Percentiles rank a stretch among this genome's conserved stretches.
These are phyloP conservation scores for Anabas testudineus DNA, from an alignment of 2,797 vertebrate genomes.

Conservation along the genomic window DNA sequence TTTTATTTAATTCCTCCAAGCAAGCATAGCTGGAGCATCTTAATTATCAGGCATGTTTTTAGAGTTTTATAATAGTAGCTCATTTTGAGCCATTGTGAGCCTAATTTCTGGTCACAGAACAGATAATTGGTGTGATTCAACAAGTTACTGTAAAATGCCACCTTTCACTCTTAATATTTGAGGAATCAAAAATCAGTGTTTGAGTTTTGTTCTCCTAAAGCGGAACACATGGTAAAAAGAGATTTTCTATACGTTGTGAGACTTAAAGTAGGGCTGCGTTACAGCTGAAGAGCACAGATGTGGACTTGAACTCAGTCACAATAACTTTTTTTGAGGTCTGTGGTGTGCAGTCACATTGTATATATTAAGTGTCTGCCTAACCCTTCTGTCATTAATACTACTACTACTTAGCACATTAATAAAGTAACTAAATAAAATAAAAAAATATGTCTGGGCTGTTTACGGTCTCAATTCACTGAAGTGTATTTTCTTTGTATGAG, in stretches of 20 bases:
- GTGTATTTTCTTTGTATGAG: conserved; percentile 17
- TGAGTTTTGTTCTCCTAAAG: conserved; percentile 2
- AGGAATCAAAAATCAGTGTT: conserved; percentile 18
- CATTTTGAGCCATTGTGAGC: not conserved
- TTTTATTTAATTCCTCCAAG: too few species aligned
- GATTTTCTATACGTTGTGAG: not conserved
- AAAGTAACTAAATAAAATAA: conserved; percentile 11
- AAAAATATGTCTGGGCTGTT: not conserved
- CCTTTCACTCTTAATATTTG: conserved; percentile 4
- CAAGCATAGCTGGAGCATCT: too few species aligned
- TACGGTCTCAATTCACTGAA: conserved; percentile 8
- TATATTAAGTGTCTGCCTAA: not conserved
- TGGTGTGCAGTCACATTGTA: not conserved
- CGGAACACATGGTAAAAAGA: conserved; percentile 37
- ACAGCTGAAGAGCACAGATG: conserved; percentile 31
- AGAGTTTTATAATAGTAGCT: too few species aligned
- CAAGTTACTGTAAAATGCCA: not conserved
- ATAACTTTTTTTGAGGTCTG: conserved; percentile 25
- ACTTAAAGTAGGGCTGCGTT: conserved; percentile 9
- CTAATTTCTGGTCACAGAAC: not conserved
- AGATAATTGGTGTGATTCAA: not conserved
- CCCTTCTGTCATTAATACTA: not conserved
- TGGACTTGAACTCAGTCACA: conserved; percentile 16
- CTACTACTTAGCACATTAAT: not conserved
- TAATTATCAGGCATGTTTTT: too few species aligned